Base-by-base conservation (phyloP, 2,888 invertebrate genomes). In the Machimus rusticus region DNA sequence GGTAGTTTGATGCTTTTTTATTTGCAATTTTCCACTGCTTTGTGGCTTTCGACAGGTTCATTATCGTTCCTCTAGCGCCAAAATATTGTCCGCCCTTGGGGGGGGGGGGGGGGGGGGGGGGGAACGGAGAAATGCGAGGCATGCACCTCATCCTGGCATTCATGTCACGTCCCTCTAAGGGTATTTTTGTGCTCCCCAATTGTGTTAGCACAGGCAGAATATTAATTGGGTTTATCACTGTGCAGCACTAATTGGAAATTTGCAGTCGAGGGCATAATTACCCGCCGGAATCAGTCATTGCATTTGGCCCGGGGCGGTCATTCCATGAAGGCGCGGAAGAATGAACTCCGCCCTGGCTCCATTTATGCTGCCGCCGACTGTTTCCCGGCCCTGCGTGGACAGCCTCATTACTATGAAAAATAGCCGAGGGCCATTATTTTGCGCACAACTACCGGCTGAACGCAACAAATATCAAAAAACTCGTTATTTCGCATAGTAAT, bases 211-310 rank as follows among this genome's bases (percentile, higher is more conserved):
- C 79, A 37, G 86, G 82, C 78, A 76, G 88, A 86, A 88, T 88
- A 88, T 88, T 88, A 88, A 88, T 88, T 88, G 87, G 77, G 81
- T 66, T 87, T 74, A 79, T 78, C 79, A 57, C 31, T 79, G 55
- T 39, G 66, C 87, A 79, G 66, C 79, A 86, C 85, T 86, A 86
- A 86, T 86, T 86, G 46, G 85, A 86, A 86, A 86, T 86, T 86
- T 76, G 74, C 85, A 86, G 85, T 74, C 74, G 74, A 43, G 43
- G 46, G 46, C 74, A 86, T 86, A 86, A 86, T 86, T 86, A 86
- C 85, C 85, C 85, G 37, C 43, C 74, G 85, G 85, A 86, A 86
- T 86, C 85, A 86, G 74, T 86, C 85, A 86, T 74, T 86, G 85
- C 78, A 81, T 51, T 55, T 28, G 5, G 16, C 81, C 51, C 4